Evolutionary conservation across 2,797 vertebrate species (phyloP).

Genomic region (Danio choprae): DNA sequence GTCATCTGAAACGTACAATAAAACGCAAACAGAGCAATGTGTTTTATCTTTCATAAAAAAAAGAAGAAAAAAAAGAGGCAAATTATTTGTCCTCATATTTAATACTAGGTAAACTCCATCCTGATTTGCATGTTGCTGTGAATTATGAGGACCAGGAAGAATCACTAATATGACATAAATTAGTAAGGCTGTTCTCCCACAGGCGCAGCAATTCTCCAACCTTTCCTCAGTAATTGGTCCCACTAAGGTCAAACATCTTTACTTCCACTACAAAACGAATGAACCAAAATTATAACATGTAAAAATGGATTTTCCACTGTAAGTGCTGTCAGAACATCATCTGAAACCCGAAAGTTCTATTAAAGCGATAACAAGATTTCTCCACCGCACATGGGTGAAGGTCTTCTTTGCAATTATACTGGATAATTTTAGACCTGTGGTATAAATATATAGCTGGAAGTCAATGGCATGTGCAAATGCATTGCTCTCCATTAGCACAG

Average conservation of each 20-base stretch:
- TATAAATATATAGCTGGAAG: slow-evolving; percentile 15
- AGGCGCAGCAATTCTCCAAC: neutral
- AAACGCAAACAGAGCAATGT: no score
- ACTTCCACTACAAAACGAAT: neutral
- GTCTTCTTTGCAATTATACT: slow-evolving; percentile 34
- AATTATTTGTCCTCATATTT: no score
- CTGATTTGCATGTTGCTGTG: no score
- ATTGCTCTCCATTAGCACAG: neutral
- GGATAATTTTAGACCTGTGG: slow-evolving; percentile 21
- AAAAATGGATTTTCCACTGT: slow-evolving; percentile 17
- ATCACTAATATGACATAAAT: slow-evolving; percentile 5
- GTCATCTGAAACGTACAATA: no score
- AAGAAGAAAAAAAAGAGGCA: no score
- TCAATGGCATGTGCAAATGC: slow-evolving; percentile 21
- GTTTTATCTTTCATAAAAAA: no score
- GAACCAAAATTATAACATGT: slow-evolving; percentile 27
- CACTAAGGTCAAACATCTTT: slow-evolving; percentile 28
- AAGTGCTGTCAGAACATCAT: slow-evolving; percentile 7
- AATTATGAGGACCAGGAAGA: neutral
- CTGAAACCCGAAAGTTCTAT: slow-evolving; percentile 4
- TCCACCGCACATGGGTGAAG: neutral
- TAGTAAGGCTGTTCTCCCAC: slow-evolving; percentile 9
- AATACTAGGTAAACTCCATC: no score
- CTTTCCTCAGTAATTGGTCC: slow-evolving; percentile 9
- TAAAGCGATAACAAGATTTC: slow-evolving; percentile 43